A percentile compares a stretch with the other conserved stretches of the same genome.
Conservation (phyloP, 2,888 invertebrate species). For the Protonemura montana region DNA sequence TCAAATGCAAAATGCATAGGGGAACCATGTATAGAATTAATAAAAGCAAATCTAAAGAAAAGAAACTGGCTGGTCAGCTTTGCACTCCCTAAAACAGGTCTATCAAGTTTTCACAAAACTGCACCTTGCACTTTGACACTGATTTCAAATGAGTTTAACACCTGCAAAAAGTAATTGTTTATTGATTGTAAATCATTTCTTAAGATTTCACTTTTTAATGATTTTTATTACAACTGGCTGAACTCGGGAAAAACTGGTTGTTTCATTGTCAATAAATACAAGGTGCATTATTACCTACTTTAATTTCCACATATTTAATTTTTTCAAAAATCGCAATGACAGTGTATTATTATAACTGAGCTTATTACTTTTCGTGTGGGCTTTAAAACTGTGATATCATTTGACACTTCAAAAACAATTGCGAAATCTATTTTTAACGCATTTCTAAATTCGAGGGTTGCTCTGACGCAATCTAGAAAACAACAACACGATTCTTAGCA, state of each 20-base stretch:
- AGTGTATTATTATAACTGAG: no score
- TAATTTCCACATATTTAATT: no score
- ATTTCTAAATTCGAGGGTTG: neutral
- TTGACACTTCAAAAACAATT: no score
- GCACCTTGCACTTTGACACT: slow-evolving; percentile 12
- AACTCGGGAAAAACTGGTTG: no score
- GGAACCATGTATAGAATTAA: neutral
- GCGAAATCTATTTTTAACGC: no score
- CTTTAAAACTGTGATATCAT: no score
- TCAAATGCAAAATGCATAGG: neutral
- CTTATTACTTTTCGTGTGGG: no score
- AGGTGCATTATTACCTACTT: no score
- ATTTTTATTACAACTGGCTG: no score
- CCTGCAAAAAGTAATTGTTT: neutral
- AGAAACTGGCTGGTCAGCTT: neutral
- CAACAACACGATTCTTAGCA: neutral
- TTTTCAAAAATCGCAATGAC: no score
- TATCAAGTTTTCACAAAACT: neutral
- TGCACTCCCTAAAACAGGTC: neutral
- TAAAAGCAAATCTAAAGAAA: neutral
- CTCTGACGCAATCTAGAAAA: neutral
- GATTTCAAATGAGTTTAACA: neutral
- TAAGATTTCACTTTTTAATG: neutral
- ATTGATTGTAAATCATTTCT: neutral
- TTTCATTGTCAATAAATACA: no score